These are phyloP conservation scores for Sciurus vulgaris DNA, from an alignment of 2,797 vertebrate species.

Conservation along the genomic window DNA sequence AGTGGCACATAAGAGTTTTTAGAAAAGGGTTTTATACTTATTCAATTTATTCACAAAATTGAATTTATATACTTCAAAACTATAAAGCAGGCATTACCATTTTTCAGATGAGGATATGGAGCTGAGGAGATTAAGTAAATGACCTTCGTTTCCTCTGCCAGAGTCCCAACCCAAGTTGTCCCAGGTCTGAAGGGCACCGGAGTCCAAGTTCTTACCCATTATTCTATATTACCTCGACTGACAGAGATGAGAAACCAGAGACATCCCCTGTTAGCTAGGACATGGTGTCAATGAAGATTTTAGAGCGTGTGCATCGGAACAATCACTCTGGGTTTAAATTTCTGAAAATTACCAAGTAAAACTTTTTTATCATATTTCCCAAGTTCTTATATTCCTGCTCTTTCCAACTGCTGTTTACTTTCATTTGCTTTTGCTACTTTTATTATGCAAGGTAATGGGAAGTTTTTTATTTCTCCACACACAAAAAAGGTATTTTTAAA, in stretches of 20 bases:
- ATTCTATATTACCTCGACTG: not conserved
- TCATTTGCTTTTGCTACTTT: not conserved
- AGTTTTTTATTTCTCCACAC: not conserved
- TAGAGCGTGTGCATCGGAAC: not conserved
- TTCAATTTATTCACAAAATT: not conserved
- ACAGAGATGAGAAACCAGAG: not conserved
- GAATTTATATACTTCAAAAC: not conserved
- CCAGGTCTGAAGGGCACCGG: not conserved
- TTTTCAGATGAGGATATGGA: constrained; percentile 49
- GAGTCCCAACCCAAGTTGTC: not conserved
- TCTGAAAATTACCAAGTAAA: constrained; percentile 48
- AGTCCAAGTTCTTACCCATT: not conserved
- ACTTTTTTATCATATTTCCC: constrained; percentile 7
- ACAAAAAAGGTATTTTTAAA: constrained; percentile 19
- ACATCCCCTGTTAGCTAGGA: not conserved
- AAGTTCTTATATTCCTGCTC: constrained; percentile 2
- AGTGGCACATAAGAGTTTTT: not conserved
- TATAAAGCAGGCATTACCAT: not conserved
- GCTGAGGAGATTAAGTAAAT: not conserved
- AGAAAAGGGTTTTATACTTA: constrained; percentile 41
- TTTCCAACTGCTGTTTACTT: not conserved
- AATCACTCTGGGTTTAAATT: not conserved
- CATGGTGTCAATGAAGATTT: not conserved
- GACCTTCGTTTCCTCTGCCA: not conserved
- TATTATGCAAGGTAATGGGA: constrained; percentile 22